Percentiles rank a stretch among this genome's conserved stretches.
phyloP scores from a whole-genome alignment of 2,888 invertebrate species.

The Torymus texanus region DNA sequence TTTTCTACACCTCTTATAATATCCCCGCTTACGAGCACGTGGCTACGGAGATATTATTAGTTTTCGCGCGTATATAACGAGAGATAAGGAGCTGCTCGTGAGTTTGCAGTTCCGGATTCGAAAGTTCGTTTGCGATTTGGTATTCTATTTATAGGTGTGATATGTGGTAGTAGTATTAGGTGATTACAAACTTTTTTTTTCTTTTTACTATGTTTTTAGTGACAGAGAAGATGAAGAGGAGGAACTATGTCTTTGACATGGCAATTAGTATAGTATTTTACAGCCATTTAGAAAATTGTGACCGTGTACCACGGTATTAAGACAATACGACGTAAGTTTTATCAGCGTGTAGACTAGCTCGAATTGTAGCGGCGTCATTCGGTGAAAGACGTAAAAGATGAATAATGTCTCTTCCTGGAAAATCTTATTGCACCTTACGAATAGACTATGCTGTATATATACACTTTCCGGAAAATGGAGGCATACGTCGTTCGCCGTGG shows the following conservation, averaged over 20 bases:
- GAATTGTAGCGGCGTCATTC: not conserved
- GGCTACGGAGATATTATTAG: slow-evolving; percentile 34
- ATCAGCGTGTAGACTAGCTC: not conserved
- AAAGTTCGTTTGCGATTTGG: too few species aligned
- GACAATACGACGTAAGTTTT: too few species aligned
- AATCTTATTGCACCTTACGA: slow-evolving; percentile 27
- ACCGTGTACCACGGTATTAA: too few species aligned
- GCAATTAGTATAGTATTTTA: too few species aligned
- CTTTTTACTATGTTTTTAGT: too few species aligned
- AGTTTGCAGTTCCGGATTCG: slow-evolving; percentile 43
- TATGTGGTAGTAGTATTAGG: too few species aligned
- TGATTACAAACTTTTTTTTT: too few species aligned
- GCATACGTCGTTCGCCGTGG: not conserved
- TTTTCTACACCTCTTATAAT: not conserved
- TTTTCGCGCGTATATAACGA: not conserved
- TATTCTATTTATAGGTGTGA: too few species aligned
- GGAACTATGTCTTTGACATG: too few species aligned
- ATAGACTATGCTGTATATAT: not conserved
- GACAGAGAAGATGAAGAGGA: too few species aligned
- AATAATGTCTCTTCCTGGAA: slow-evolving; percentile 32
- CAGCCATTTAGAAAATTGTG: too few species aligned
- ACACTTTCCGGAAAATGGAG: slow-evolving; percentile 37
- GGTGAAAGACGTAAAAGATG: slow-evolving; percentile 5
- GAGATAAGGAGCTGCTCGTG: slow-evolving; percentile 27
- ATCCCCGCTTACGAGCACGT: too few species aligned